phyloP scores from a whole-genome alignment of 2,888 invertebrate genomes.

The Cinara cedri region DNA sequence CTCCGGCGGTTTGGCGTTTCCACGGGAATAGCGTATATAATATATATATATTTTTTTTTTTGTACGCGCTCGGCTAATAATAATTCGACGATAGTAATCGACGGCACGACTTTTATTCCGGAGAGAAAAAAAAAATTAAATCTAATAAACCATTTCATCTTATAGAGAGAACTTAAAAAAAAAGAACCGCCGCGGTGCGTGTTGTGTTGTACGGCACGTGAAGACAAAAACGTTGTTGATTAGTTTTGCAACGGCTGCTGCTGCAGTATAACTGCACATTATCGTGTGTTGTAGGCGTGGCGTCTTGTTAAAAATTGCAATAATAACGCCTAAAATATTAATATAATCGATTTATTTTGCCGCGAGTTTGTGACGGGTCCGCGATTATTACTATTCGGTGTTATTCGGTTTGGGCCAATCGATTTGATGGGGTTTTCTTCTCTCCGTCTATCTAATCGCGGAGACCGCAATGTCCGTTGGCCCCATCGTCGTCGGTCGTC shows the following conservation, averaged over 20 bases:
- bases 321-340: not conserved
- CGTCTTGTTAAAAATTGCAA: too few relatives aligned
- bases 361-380: not conserved
- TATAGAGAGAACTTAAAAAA: too few relatives aligned
- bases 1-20: not conserved
- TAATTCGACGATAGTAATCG: constrained; percentile 26
- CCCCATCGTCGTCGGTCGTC: not conserved
- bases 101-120: constrained; percentile 30
- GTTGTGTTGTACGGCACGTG: not conserved
- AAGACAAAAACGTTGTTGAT: not conserved
- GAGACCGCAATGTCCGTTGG: not conserved
- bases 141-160: constrained; percentile 11
- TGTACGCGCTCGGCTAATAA: not conserved
- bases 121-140: not conserved
- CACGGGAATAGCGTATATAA: constrained; percentile 2
- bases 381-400: too few relatives aligned
- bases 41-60: not conserved
- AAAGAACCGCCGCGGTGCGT: not conserved
- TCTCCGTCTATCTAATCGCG: not conserved
- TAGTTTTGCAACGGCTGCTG: not conserved
- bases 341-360: constrained; percentile 1
- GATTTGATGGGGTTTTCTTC: constrained; percentile 13
- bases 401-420: constrained; percentile 11
- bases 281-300: too few relatives aligned
- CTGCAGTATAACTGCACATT: too few relatives aligned